Evolutionary conservation across 2,797 vertebrate species (phyloP).

Genomic region (Ptychobarbus kaznakovi): DNA sequence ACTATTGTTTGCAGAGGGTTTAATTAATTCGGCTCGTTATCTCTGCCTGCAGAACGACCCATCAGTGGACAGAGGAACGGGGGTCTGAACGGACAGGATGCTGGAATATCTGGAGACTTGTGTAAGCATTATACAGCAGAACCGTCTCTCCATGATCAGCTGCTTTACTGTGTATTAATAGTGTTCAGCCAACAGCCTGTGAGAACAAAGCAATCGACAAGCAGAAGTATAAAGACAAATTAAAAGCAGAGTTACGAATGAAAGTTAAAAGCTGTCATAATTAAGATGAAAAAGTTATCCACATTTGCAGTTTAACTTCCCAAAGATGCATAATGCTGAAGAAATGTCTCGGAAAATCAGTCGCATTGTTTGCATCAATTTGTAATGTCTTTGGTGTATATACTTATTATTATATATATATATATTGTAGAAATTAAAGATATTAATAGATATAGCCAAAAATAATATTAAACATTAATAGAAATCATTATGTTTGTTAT

Average conservation of each 20-base stretch:
- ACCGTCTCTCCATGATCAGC: conserved; percentile 67
- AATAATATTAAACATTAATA: too few species aligned
- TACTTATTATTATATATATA: neutral
- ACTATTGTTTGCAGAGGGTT: conserved; percentile 74
- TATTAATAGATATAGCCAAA: too few species aligned
- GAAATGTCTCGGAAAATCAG: neutral
- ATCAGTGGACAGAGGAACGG: conserved; percentile 60
- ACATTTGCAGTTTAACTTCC: conserved; percentile 3
- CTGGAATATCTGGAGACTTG: conserved; percentile 39
- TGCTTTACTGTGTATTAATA: conserved; percentile 81
- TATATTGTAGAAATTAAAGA: too few species aligned
- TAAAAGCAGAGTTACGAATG: conserved; percentile 48
- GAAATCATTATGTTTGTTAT: neutral
- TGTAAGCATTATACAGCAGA: conserved; percentile 40
- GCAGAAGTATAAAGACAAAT: conserved; percentile 58
- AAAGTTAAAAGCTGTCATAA: conserved; percentile 44
- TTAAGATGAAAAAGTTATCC: conserved; percentile 12
- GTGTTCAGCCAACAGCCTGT: conserved; percentile 75
- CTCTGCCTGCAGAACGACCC: conserved; percentile 72
- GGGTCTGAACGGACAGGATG: conserved; percentile 54
- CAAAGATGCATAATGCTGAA: conserved; percentile 5
- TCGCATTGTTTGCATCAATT: neutral
- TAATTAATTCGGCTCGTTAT: conserved; percentile 81
- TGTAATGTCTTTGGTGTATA: neutral
- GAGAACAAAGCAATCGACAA: conserved; percentile 72